Conservation (phyloP, 2,113 vertebrate genomes). For the Nematolebias whitei region DNA sequence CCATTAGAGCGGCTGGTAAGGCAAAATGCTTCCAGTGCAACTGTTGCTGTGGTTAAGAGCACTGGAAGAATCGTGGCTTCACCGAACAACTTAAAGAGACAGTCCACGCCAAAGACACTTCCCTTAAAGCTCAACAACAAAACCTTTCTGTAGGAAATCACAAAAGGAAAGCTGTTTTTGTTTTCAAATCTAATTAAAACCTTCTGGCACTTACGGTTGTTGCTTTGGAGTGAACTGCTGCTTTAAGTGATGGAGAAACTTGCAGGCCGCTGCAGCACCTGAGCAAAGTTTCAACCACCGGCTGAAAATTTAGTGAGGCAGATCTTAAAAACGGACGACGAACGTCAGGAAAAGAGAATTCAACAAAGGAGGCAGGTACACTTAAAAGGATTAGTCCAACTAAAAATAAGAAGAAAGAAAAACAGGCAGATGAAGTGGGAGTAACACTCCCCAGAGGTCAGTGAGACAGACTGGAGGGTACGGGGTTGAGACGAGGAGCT, state of each 20-base stretch:
- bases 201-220: not conserved
- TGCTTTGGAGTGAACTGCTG: conserved; percentile 54
- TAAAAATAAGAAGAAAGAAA: conserved; percentile 22
- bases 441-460: conserved; percentile 47
- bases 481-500: conserved; percentile 42
- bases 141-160: not conserved
- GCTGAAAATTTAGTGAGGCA: conserved; percentile 35
- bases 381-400: conserved; percentile 64
- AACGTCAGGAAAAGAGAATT: conserved; percentile 38
- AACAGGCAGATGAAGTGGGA: conserved; percentile 55
- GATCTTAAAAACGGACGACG: conserved; percentile 17
- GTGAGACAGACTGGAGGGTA: conserved; percentile 52
- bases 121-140: not conserved
- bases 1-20: conserved; percentile 38
- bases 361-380: conserved; percentile 70
- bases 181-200: not conserved
- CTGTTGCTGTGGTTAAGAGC: not conserved
- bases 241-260: conserved; percentile 69
- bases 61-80: conserved; percentile 49
- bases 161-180: not conserved
- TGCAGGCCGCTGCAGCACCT: conserved; percentile 35
- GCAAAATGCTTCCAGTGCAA: conserved; percentile 52
- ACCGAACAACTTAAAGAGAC: conserved; percentile 60
- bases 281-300: conserved; percentile 49
- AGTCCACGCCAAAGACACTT: conserved; percentile 53